Evolutionary conservation across 2,888 invertebrate species (phyloP).

Genomic region (Hypomecis punctinalis): DNA sequence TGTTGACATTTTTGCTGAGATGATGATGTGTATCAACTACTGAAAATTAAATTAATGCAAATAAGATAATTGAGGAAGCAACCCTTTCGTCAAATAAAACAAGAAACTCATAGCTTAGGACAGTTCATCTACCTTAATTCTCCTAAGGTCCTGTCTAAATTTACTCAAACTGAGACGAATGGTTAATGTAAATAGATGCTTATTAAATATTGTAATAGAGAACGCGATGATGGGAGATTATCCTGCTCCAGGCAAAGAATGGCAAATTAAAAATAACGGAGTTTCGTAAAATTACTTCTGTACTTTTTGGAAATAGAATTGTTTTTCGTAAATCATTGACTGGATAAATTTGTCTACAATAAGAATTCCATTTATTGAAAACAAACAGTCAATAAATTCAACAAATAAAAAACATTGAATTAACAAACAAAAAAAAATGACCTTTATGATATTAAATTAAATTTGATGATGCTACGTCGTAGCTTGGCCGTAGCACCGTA

Average conservation of each 20-base stretch:
- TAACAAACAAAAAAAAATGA: no score
- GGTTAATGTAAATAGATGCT: constrained; percentile 18
- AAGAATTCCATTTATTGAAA: no score
- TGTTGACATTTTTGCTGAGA: no score
- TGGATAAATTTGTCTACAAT: no score
- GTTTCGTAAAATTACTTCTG: constrained; percentile 14
- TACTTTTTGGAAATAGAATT: constrained; percentile 20
- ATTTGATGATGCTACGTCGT: no score
- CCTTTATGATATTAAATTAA: no score
- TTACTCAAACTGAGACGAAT: constrained; percentile 17
- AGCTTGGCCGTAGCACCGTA: no score
- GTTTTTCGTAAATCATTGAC: not conserved
- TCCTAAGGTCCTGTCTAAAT: constrained; percentile 19
- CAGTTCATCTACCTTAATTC: constrained; percentile 7
- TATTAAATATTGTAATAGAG: constrained; percentile 26
- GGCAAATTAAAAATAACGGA: constrained; percentile 47
- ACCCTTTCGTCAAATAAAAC: constrained; percentile 42
- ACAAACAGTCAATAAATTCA: no score
- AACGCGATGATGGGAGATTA: constrained; percentile 39
- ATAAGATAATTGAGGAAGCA: no score
- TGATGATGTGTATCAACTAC: no score
- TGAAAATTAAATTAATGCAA: no score
- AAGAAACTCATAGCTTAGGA: constrained; percentile 17
- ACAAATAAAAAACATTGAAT: no score
- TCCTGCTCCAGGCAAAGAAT: constrained; percentile 41